Conservation (phyloP, 2,797 vertebrate species). For the Triplophysa bombifrons region DNA sequence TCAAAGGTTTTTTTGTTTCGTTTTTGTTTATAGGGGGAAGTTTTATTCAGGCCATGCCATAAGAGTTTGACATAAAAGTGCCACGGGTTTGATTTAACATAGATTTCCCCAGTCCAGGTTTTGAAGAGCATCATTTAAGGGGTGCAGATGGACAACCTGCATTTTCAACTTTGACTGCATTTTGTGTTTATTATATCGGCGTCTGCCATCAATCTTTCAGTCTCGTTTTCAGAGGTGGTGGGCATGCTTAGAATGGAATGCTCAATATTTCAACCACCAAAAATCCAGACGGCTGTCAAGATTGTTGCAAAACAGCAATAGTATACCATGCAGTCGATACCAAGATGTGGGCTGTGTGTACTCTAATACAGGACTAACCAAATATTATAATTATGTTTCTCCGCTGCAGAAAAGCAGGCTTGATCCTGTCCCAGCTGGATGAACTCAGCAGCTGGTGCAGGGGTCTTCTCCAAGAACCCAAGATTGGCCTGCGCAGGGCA, state of each 20-base stretch:
- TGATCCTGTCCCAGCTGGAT: slow-evolving; percentile 93
- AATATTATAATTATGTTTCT: slow-evolving; percentile 2
- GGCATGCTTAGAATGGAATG: slow-evolving; percentile 18
- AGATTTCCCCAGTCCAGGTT: slow-evolving; percentile 47
- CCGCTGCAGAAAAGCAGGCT: slow-evolving; percentile 88
- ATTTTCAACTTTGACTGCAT: slow-evolving; percentile 47
- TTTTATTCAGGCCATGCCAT: slow-evolving; percentile 25
- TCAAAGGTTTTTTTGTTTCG: slow-evolving; percentile 41
- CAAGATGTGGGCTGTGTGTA: background rate
- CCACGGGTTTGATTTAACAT: slow-evolving; percentile 59
- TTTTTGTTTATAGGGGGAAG: slow-evolving; percentile 43
- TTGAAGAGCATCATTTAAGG: slow-evolving; percentile 54
- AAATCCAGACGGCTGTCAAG: background rate
- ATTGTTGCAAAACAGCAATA: slow-evolving; percentile 15
- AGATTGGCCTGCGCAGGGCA: slow-evolving; percentile 89
- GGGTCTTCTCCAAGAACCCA: slow-evolving; percentile 92
- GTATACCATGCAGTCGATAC: background rate
- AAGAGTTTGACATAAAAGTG: slow-evolving; percentile 27
- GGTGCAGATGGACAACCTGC: slow-evolving; percentile 39
- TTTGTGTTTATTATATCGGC: slow-evolving; percentile 47
- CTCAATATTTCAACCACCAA: slow-evolving; percentile 25
- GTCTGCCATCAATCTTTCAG: slow-evolving; percentile 37
- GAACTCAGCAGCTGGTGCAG: slow-evolving; percentile 93
- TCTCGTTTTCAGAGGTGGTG: slow-evolving; percentile 28
- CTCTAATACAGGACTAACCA: background rate